phyloP scores from a whole-genome alignment of 1,140 invertebrate species.

The Hylaeus volcanicus region DNA sequence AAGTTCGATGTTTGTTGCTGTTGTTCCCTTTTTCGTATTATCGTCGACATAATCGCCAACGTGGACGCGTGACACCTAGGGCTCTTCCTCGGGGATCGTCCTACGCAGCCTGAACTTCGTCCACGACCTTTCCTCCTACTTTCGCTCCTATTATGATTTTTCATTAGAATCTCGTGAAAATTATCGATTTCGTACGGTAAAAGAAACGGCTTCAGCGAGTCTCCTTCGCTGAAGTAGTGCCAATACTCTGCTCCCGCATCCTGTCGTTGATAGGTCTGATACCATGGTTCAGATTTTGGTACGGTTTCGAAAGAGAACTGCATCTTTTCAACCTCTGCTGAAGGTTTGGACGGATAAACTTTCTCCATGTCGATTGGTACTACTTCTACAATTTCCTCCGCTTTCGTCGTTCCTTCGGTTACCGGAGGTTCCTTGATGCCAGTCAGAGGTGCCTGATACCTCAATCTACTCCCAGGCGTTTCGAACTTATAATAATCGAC shows the following conservation, averaged over 20 bases:
- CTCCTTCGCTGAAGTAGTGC: slow-evolving; percentile 78
- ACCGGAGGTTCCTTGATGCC: slow-evolving; percentile 63
- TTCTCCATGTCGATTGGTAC: slow-evolving; percentile 59
- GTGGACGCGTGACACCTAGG: slow-evolving; percentile 92
- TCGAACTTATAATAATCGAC: slow-evolving; percentile 85
- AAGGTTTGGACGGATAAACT: slow-evolving; percentile 79
- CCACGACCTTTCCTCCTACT: slow-evolving; percentile 69
- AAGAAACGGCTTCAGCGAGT: slow-evolving; percentile 83
- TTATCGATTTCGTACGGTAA: slow-evolving; percentile 88
- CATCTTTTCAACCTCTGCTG: slow-evolving; percentile 83
- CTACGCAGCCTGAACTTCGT: slow-evolving; percentile 66
- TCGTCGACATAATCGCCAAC: slow-evolving; percentile 86
- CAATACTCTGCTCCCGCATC: slow-evolving; percentile 85
- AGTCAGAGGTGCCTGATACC: slow-evolving; percentile 75
- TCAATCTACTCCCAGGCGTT: slow-evolving; percentile 81
- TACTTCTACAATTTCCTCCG: slow-evolving; percentile 48
- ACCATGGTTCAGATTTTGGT: slow-evolving; percentile 88
- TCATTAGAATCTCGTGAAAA: slow-evolving; percentile 71
- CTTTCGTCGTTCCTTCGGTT: slow-evolving; percentile 23
- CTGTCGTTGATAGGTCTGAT: slow-evolving; percentile 87
- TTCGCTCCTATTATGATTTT: slow-evolving; percentile 60
- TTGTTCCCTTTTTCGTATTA: slow-evolving; percentile 75
- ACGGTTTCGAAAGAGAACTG: slow-evolving; percentile 89
- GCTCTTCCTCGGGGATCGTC: slow-evolving; percentile 88
- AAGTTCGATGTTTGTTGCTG: slow-evolving; percentile 59